phyloP scores from a whole-genome alignment of 2,888 invertebrate species.

The Chrysina gloriosa region DNA sequence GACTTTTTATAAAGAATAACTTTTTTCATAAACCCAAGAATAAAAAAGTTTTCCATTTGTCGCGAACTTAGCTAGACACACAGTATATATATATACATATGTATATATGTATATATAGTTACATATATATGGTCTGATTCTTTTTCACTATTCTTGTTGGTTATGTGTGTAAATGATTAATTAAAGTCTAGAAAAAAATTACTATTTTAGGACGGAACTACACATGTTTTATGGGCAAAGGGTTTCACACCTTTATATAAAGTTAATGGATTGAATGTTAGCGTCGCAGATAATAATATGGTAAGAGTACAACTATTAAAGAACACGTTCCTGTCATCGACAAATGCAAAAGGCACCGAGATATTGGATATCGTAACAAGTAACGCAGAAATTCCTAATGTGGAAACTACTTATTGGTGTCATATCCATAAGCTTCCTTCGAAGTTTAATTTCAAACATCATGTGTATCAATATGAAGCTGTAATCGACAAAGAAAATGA shows the following conservation, averaged over 20 bases:
- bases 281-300: slow-evolving; percentile 72
- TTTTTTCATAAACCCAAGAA: no score
- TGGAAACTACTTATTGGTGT: slow-evolving; percentile 98
- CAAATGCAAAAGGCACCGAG: slow-evolving; percentile 61
- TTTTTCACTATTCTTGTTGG: no score
- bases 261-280: slow-evolving; percentile 74
- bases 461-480: slow-evolving; percentile 87
- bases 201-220: slow-evolving; percentile 82
- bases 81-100: no score
- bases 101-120: no score
- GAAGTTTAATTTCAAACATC: slow-evolving; percentile 77
- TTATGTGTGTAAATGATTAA: no score
- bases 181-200: no score
- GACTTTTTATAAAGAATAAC: no score
- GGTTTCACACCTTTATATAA: slow-evolving; percentile 80
- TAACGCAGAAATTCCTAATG: slow-evolving; percentile 79
- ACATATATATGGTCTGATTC: no score
- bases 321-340: slow-evolving; percentile 57
- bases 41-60: no score
- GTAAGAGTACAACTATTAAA: slow-evolving; percentile 80
- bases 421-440: slow-evolving; percentile 83
- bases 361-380: slow-evolving; percentile 72
- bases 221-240: slow-evolving; percentile 86
- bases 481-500: slow-evolving; percentile 83
- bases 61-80: no score